Conservation (phyloP, 2,797 vertebrate genomes). For the Micrastur ruficollis region DNA sequence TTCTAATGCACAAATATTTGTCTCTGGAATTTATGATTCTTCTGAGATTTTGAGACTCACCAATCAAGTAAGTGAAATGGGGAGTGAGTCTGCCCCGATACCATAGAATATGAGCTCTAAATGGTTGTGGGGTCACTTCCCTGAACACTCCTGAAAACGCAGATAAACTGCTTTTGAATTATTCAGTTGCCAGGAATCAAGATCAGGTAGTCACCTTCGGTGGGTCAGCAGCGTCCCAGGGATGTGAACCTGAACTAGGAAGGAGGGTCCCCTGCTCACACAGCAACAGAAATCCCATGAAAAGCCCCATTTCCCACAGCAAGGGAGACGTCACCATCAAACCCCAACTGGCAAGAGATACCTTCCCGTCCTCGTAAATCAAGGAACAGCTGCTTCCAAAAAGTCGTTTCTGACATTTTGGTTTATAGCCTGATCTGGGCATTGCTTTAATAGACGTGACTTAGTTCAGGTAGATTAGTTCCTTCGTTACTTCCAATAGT, state of each 20-base stretch:
- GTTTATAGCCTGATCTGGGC: neutral
- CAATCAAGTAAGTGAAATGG: neutral
- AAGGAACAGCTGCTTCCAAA: neutral
- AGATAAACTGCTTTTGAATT: slow-evolving; percentile 26
- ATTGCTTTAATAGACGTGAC: neutral
- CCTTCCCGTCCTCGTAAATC: neutral
- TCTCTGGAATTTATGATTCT: slow-evolving; percentile 11
- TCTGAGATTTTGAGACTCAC: slow-evolving; percentile 31
- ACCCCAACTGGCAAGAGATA: neutral
- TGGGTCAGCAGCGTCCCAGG: neutral
- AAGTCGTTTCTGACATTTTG: neutral
- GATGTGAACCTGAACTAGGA: neutral
- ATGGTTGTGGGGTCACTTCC: neutral
- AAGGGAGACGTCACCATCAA: neutral
- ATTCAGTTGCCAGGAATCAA: neutral
- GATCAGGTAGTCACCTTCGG: neutral
- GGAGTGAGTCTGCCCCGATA: neutral
- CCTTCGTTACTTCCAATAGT: neutral
- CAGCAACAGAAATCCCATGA: neutral
- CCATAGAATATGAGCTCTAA: neutral
- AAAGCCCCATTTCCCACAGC: neutral
- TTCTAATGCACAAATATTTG: slow-evolving; percentile 18
- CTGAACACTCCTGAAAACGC: slow-evolving; percentile 1
- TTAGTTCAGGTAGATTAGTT: neutral
- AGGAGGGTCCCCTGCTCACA: neutral